Evolutionary conservation across 2,113 vertebrate genomes (phyloP).

Genomic region (Hemiscyllium ocellatum): DNA sequence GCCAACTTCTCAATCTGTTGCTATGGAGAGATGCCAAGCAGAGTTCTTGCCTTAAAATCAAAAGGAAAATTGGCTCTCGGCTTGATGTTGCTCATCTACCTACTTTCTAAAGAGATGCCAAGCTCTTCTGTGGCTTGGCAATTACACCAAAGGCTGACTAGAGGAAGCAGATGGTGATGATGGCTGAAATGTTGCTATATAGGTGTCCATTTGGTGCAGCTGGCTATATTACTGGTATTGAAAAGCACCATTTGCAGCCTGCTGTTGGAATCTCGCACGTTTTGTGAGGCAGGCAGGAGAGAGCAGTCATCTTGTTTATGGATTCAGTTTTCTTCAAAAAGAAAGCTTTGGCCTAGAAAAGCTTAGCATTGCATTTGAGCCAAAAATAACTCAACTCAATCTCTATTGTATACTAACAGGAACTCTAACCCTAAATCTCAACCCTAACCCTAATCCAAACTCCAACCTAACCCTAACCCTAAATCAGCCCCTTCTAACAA

Average conservation of each 20-base stretch:
- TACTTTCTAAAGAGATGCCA: not conserved
- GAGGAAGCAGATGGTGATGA: not conserved
- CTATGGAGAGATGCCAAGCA: not conserved
- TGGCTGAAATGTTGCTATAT: not conserved
- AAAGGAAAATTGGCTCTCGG: not conserved
- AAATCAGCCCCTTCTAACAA: not conserved
- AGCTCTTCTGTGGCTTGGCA: not conserved
- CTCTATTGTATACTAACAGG: not conserved
- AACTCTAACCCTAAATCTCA: not conserved
- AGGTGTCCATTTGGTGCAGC: not conserved
- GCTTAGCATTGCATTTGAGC: not conserved
- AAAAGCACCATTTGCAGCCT: not conserved
- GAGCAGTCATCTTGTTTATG: not conserved
- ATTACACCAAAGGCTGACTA: not conserved
- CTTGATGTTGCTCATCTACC: not conserved
- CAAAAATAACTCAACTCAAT: not conserved
- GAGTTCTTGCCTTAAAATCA: not conserved
- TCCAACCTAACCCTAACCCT: too few species aligned
- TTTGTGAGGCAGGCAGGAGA: not conserved
- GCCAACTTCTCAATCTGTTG: not conserved
- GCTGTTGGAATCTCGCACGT: not conserved
- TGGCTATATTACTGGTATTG: not conserved
- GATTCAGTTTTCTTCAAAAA: not conserved
- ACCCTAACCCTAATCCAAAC: too few species aligned
- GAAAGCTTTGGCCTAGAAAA: not conserved